Conservation (phyloP, 2,888 invertebrate genomes). For the Cheilosia pagana region DNA sequence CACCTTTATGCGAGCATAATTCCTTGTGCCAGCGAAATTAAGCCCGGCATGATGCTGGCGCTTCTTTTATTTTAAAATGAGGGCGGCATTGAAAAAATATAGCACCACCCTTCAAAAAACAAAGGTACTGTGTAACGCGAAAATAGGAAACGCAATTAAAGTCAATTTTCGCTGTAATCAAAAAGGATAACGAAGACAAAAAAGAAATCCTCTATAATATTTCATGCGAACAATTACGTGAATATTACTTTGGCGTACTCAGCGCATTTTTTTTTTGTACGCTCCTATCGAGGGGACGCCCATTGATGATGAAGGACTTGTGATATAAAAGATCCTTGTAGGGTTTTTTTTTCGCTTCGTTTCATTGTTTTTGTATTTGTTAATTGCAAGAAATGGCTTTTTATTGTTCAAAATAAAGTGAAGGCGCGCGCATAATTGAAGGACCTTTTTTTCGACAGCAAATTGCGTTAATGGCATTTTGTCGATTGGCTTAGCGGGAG, state of each 20-base stretch:
- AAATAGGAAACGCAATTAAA: constrained; percentile 63
- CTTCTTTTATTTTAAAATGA: not conserved
- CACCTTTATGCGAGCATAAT: constrained; percentile 10
- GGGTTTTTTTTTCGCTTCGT: constrained; percentile 1
- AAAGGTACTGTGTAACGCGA: constrained; percentile 12
- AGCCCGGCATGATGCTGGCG: not conserved
- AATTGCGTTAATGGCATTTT: constrained; percentile 48
- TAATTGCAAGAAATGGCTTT: constrained; percentile 45
- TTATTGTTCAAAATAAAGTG: constrained; percentile 47
- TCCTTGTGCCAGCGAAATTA: constrained; percentile 16
- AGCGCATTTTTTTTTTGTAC: constrained; percentile 37
- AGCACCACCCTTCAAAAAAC: not conserved
- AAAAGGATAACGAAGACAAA: constrained; percentile 55
- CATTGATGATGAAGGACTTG: constrained; percentile 52
- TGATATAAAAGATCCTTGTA: constrained; percentile 48
- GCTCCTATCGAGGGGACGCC: constrained; percentile 34
- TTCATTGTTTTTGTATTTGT: constrained; percentile 37
- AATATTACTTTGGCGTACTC: constrained; percentile 58
- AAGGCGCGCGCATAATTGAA: constrained; percentile 44
- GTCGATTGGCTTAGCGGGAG: constrained; percentile 11
- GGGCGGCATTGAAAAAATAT: not conserved
- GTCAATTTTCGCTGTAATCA: constrained; percentile 59
- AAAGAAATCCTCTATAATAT: constrained; percentile 43
- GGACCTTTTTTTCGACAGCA: constrained; percentile 34
- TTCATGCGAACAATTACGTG: constrained; percentile 60